Conservation (phyloP, 2,888 invertebrate genomes). For the Hanleya hanleyi region DNA sequence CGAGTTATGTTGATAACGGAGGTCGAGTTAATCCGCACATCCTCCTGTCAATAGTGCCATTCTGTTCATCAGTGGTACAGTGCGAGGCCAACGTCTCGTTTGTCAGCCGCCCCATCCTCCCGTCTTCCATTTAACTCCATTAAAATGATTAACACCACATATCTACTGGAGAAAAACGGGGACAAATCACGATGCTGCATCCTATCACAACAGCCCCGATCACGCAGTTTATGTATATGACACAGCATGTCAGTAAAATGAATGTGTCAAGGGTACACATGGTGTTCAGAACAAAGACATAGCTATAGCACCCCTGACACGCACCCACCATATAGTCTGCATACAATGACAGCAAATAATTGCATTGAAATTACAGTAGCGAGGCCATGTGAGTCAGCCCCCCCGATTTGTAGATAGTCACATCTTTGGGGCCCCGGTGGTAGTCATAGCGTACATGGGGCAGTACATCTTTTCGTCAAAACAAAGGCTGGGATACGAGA, state of each 20-base stretch:
- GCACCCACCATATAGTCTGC: conserved; percentile 9
- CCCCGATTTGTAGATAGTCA: conserved; percentile 11
- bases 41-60: background rate
- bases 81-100: too few species aligned
- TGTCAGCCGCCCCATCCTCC: too few species aligned
- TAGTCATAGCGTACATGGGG: conserved; percentile 3
- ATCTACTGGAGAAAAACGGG: background rate
- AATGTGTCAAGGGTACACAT: conserved; percentile 2
- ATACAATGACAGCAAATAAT: conserved; percentile 7
- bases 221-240: conserved; percentile 8
- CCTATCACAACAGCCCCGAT: conserved; percentile 1
- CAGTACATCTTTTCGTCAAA: conserved; percentile 6
- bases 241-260: conserved; percentile 3
- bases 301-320: background rate
- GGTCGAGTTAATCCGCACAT: background rate
- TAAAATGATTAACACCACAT: conserved; percentile 9
- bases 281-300: background rate
- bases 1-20: background rate
- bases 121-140: conserved; percentile 12
- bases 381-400: conserved; percentile 5
- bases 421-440: background rate
- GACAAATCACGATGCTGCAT: conserved; percentile 7
- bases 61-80: background rate
- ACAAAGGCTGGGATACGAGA: background rate
- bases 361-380: conserved; percentile 12